phyloP scores from a whole-genome alignment of 2,113 vertebrate genomes.

The Peromyscus maniculatus region DNA sequence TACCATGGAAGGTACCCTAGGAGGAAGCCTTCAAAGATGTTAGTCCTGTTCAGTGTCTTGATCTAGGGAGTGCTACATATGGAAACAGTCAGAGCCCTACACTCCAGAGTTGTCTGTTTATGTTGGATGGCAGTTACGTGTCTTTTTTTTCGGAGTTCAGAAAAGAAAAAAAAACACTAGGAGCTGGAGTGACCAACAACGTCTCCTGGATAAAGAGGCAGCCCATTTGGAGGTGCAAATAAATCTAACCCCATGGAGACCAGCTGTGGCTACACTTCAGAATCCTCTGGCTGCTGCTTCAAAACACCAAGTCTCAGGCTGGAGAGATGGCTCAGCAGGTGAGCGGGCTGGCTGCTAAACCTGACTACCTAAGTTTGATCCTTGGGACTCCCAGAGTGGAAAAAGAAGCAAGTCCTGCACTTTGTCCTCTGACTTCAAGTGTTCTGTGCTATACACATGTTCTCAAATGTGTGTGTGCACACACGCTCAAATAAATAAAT shows the following conservation, averaged over 20 bases:
- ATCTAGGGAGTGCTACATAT: neutral
- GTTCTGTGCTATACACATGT: neutral
- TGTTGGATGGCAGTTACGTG: neutral
- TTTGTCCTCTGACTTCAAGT: neutral
- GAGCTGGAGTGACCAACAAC: neutral
- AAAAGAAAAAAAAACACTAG: neutral
- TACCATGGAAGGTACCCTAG: neutral
- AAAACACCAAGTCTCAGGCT: neutral
- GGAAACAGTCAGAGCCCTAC: neutral
- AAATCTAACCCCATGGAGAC: conserved; percentile 1
- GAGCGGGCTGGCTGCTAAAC: neutral
- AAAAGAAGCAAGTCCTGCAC: neutral
- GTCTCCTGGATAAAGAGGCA: neutral
- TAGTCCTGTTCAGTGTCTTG: neutral
- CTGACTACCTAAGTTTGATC: neutral
- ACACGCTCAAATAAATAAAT: neutral
- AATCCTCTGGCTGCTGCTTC: conserved; percentile 15
- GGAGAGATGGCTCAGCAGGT: neutral
- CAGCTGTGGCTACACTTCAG: neutral
- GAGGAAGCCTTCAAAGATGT: neutral
- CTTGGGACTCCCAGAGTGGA: neutral
- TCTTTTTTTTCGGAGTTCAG: neutral
- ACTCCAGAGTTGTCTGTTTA: neutral
- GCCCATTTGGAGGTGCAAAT: neutral
- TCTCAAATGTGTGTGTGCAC: neutral